phyloP scores from a whole-genome alignment of 2,888 invertebrate species.

The Diplazon laetatorius region DNA sequence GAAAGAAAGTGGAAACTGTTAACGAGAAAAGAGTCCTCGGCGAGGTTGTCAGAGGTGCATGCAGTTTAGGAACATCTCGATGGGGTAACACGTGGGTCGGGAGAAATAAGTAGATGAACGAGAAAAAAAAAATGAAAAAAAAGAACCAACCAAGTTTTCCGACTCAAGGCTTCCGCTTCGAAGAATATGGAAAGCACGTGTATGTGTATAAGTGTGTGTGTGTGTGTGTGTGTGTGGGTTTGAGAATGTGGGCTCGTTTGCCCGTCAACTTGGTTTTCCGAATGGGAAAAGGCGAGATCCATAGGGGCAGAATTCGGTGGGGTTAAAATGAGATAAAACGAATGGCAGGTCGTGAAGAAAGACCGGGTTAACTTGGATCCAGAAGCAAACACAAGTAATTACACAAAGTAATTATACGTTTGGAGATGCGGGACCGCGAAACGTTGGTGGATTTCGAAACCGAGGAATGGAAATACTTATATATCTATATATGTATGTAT shows the following conservation, averaged over 20 bases:
- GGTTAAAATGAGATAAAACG: slow-evolving; percentile 1
- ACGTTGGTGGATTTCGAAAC: background rate
- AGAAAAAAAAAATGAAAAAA: too few species aligned
- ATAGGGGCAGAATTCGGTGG: slow-evolving; percentile 14
- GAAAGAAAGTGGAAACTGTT: slow-evolving; percentile 5
- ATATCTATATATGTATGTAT: too few species aligned
- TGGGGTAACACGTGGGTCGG: background rate
- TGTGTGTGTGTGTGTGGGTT: background rate
- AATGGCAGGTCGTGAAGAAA: slow-evolving; percentile 14
- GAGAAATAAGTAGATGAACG: slow-evolving; percentile 19
- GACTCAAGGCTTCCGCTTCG: background rate
- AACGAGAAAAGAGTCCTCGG: slow-evolving; percentile 16
- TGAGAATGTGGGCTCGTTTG: slow-evolving; percentile 3
- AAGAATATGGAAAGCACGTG: slow-evolving; percentile 14
- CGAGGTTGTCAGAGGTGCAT: slow-evolving; percentile 8
- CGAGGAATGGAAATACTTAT: slow-evolving; percentile 1
- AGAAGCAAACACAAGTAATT: slow-evolving; percentile 65
- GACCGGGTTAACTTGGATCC: slow-evolving; percentile 42
- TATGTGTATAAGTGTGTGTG: background rate
- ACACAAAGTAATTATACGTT: slow-evolving; percentile 69
- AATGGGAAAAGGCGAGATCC: background rate
- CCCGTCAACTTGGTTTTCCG: slow-evolving; percentile 10
- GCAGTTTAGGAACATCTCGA: slow-evolving; percentile 37
- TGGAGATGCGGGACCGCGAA: slow-evolving; percentile 55
- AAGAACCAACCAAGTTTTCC: slow-evolving; percentile 5